Evolutionary conservation across 2,113 vertebrate species (phyloP).

Genomic region (Cygnus atratus): DNA sequence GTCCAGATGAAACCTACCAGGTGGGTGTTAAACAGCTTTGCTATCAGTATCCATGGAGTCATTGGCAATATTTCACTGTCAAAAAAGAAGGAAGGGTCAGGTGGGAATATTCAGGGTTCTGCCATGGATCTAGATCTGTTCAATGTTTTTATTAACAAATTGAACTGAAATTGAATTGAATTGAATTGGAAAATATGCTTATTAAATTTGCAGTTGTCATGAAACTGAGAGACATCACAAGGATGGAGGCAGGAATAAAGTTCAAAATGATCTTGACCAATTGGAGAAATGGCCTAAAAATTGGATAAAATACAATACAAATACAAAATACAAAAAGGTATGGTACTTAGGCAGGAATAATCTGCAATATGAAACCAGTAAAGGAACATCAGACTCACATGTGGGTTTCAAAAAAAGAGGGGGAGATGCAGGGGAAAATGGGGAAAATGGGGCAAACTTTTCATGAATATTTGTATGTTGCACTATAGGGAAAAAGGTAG

Average conservation of each 20-base stretch:
- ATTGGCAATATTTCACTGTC: slow-evolving; percentile 20
- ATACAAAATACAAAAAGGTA: no score
- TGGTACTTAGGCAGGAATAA: slow-evolving; percentile 23
- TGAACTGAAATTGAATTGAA: slow-evolving; percentile 48
- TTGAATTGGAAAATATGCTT: slow-evolving; percentile 12
- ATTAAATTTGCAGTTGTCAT: slow-evolving; percentile 43
- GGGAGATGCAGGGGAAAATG: not conserved
- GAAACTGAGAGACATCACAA: slow-evolving; percentile 16
- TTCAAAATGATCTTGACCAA: slow-evolving; percentile 16
- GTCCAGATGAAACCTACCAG: slow-evolving; percentile 9
- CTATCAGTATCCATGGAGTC: not conserved
- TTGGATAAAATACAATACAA: slow-evolving; percentile 37
- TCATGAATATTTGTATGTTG: not conserved
- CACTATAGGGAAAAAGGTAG: not conserved
- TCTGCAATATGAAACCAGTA: not conserved
- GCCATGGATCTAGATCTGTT: slow-evolving; percentile 14
- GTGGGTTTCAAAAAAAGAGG: not conserved
- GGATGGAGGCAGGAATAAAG: not conserved
- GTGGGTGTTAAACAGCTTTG: slow-evolving; percentile 31
- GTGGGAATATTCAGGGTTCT: not conserved
- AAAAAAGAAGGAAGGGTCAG: not conserved
- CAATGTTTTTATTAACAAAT: slow-evolving; percentile 59
- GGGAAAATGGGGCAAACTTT: not conserved
- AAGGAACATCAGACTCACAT: not conserved
- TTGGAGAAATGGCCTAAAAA: slow-evolving; percentile 19